Conservation (phyloP, 2,888 invertebrate genomes). For the Agrypnus murinus region DNA sequence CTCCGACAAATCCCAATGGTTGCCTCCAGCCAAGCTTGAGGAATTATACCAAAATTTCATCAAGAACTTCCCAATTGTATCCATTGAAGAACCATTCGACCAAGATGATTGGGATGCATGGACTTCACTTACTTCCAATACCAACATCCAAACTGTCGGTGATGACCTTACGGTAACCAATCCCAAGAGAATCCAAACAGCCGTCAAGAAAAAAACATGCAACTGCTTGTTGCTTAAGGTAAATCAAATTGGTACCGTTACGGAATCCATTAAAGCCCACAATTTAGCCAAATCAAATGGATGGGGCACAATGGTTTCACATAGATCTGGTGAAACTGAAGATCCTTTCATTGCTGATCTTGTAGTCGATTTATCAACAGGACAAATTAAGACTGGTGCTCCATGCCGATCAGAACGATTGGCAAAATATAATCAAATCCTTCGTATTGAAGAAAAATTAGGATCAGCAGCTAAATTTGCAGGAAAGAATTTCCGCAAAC, state of each 20-base stretch:
- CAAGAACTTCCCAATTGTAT: constrained; percentile 93
- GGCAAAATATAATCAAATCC: constrained; percentile 99
- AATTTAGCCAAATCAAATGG: constrained; percentile 89
- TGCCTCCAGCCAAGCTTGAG: constrained; percentile 87
- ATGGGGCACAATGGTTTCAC: constrained; percentile 99
- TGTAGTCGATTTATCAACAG: constrained; percentile 98
- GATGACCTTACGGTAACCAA: constrained; percentile 98
- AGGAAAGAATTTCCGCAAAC: constrained; percentile 95
- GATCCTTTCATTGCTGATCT: constrained; percentile 99
- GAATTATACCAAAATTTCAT: constrained; percentile 93
- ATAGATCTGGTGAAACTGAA: constrained; percentile 98
- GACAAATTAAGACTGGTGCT: constrained; percentile 99
- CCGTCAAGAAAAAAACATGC: constrained; percentile 97
- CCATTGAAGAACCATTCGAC: constrained; percentile 99
- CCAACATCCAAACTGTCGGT: constrained; percentile 91
- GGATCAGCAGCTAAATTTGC: constrained; percentile 94
- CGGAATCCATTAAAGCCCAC: constrained; percentile 97
- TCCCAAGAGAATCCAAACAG: constrained; percentile 93
- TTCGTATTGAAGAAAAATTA: constrained; percentile 98
- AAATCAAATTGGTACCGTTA: constrained; percentile 99
- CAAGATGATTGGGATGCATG: constrained; percentile 99
- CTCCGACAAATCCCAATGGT: constrained; percentile 87
- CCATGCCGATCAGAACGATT: constrained; percentile 98
- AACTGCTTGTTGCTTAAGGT: constrained; percentile 98
- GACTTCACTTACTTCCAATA: constrained; percentile 84